Percentiles rank a stretch among this genome's conserved stretches.
Evolutionary conservation across 2,888 invertebrate genomes (phyloP).

Genomic region (Branchipolynoe longqiensis): DNA sequence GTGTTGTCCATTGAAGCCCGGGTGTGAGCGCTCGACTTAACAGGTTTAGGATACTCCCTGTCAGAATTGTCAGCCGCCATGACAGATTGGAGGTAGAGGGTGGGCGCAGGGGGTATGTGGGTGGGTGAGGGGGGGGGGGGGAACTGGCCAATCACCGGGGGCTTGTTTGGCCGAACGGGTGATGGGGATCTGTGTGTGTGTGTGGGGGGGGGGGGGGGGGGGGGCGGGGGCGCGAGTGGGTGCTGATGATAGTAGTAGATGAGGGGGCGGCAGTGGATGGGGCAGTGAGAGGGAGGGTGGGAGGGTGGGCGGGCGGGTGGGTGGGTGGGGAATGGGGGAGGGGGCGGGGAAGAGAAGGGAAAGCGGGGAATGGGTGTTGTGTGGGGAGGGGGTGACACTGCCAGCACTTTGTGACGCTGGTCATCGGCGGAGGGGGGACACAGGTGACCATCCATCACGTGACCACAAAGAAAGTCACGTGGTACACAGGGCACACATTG

Average conservation of each 20-base stretch:
- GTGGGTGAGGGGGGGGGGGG: not conserved
- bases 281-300: not conserved
- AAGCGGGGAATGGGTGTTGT: not conserved
- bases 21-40: conserved; percentile 7
- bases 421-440: conserved; percentile 22
- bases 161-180: conserved; percentile 30
- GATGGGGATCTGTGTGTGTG: too few relatives aligned
- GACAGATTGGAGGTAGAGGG: conserved; percentile 3
- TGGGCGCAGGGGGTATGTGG: not conserved
- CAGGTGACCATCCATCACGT: conserved; percentile 57
- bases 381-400: conserved; percentile 36
- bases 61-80: conserved; percentile 27
- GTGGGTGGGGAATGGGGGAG: not conserved
- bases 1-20: conserved; percentile 18
- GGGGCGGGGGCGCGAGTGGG: not conserved
- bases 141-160: not conserved
- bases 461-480: conserved; percentile 47
- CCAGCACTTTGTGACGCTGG: conserved; percentile 53
- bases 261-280: conserved; percentile 8
- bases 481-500: conserved; percentile 51
- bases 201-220: not conserved
- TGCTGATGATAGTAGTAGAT: not conserved
- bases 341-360: not conserved
- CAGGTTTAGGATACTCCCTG: conserved; percentile 22
- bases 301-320: not conserved